Conservation (phyloP, 2,797 vertebrate genomes). For the Allobates femoralis region DNA sequence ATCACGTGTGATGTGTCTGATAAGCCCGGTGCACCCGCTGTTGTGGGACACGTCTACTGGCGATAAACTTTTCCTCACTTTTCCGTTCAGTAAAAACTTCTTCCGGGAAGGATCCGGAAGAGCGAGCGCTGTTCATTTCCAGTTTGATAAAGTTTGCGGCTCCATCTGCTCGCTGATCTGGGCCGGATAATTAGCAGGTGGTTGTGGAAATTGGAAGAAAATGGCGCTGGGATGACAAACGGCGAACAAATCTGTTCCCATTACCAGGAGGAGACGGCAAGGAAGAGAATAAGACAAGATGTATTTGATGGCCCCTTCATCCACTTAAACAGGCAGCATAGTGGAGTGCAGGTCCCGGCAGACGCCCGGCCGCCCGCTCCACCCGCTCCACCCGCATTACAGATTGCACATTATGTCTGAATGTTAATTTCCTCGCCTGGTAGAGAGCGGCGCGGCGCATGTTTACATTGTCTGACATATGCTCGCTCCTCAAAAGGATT, state of each 20-base stretch:
- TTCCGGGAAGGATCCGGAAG: constrained; percentile 41
- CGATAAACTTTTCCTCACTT: not conserved
- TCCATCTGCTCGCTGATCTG: constrained; percentile 46
- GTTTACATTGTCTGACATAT: constrained; percentile 23
- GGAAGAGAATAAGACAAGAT: not conserved
- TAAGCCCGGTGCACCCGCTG: no score
- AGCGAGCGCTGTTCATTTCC: constrained; percentile 11
- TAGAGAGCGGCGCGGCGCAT: not conserved
- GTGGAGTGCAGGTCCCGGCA: not conserved
- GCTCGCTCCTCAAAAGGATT: constrained; percentile 22
- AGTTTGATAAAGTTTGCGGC: constrained; percentile 32
- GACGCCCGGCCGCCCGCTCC: not conserved
- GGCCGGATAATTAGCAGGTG: constrained; percentile 53
- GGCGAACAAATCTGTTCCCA: constrained; percentile 26
- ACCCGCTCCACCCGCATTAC: not conserved
- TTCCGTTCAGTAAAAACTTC: not conserved
- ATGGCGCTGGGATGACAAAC: constrained; percentile 48
- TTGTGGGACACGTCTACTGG: not conserved
- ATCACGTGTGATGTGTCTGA: no score
- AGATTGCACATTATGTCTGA: constrained; percentile 13
- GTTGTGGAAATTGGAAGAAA: constrained; percentile 47
- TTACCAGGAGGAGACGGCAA: not conserved
- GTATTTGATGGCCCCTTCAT: constrained; percentile 24
- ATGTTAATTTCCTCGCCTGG: not conserved
- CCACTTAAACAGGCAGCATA: not conserved